These are phyloP conservation scores for Eledone cirrhosa DNA, from an alignment of 2,888 invertebrate genomes.

Conservation along the genomic window DNA sequence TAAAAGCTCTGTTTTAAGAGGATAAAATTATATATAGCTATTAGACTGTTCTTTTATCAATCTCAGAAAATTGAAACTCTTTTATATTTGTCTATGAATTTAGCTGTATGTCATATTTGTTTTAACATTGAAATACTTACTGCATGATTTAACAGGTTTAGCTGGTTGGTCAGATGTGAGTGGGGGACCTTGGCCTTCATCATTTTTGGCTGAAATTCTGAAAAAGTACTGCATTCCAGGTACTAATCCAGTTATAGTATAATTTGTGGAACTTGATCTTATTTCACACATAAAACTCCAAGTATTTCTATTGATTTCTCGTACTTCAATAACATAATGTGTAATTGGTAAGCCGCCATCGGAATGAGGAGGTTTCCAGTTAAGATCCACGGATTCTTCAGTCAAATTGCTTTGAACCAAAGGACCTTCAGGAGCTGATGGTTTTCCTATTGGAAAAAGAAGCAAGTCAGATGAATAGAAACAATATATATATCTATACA, in stretches of 20 bases:
- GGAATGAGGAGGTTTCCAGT: slow-evolving; percentile 83
- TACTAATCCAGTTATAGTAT: slow-evolving; percentile 75
- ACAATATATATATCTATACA: no score
- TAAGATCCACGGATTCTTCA: slow-evolving; percentile 79
- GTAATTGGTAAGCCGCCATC: slow-evolving; percentile 83
- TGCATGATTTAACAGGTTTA: slow-evolving; percentile 64
- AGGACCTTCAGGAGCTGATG: slow-evolving; percentile 57
- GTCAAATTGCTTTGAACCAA: slow-evolving; percentile 75
- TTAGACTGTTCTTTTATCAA: no score
- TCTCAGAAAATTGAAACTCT: no score
- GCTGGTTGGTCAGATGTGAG: slow-evolving; percentile 40
- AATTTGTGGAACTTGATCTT: slow-evolving; percentile 56
- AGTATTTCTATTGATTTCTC: slow-evolving; percentile 69
- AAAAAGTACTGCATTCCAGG: slow-evolving; percentile 61
- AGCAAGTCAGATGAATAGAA: no score
- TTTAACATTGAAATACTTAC: slow-evolving; percentile 71
- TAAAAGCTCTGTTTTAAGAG: no score
- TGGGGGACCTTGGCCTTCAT: slow-evolving; percentile 55
- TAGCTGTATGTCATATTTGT: no score
- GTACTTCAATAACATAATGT: slow-evolving; percentile 82
- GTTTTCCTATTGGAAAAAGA: slow-evolving; percentile 42
- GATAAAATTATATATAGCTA: no score
- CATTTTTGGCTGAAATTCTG: slow-evolving; percentile 59
- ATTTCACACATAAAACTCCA: slow-evolving; percentile 54
- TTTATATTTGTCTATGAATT: no score